phyloP scores from a whole-genome alignment of 2,888 invertebrate species.

The Ectemnius cavifrons region DNA sequence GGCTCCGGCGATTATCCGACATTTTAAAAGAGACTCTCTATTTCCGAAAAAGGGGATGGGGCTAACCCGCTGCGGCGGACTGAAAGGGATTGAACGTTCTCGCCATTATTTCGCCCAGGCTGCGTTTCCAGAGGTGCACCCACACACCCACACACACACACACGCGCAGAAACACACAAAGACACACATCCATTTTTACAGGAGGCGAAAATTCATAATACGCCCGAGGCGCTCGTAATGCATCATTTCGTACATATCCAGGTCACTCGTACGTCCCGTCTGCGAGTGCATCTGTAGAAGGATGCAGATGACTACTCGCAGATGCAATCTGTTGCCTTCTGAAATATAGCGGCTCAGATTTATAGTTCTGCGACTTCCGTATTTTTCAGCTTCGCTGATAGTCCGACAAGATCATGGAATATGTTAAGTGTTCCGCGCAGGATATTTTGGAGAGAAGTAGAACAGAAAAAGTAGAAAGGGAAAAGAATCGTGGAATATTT shows the following conservation, averaged over 20 bases:
- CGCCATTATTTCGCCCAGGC: slow-evolving; percentile 17
- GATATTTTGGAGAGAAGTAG: no score
- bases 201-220: slow-evolving; percentile 66
- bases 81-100: slow-evolving; percentile 40
- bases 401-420: no score
- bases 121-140: slow-evolving; percentile 19
- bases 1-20: no score
- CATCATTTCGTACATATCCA: slow-evolving; percentile 62
- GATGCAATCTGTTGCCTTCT: slow-evolving; percentile 22
- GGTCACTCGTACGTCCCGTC: slow-evolving; percentile 53
- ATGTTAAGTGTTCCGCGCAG: no score
- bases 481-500: no score
- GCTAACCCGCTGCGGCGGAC: not conserved
- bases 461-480: no score
- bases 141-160: slow-evolving; percentile 27
- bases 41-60: no score
- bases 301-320: slow-evolving; percentile 18
- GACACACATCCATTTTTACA: slow-evolving; percentile 39
- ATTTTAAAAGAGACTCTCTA: no score
- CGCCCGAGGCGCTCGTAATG: slow-evolving; percentile 53
- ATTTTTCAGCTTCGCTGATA: not conserved
- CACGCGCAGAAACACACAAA: not conserved
- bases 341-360: slow-evolving; percentile 6
- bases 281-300: slow-evolving; percentile 27
- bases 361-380: not conserved